Evolutionary conservation across 1,140 invertebrate species (phyloP), one percentile per base, ranked within the genome.

Genomic region (Apis florea): DNA sequence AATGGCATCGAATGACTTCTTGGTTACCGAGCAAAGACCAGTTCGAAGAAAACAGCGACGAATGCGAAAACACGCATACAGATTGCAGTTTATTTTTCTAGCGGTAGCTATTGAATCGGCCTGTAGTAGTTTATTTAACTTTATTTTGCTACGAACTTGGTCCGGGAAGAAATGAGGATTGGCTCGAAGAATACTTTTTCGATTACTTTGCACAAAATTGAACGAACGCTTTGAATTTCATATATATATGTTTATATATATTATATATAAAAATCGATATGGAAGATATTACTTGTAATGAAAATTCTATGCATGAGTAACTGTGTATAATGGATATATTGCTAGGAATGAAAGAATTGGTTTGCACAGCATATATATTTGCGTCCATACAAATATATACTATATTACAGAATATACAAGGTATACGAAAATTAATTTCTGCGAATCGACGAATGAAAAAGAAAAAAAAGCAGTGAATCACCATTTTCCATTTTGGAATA

Each of bases 61-160:
- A 89, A 56, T 97, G 97, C 91, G 96, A 97, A 84, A 89, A 93
- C 26, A 94, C 95, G 85, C 95, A 96, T 90, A 94, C 92, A 10
- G 93, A 94, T 73, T 96, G 95, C 68, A 80, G 77, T 49, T 84
- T 93, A 83, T 92, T 92, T 88, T 82, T 84, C 17, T 86, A 89
- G 77, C 53, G 6, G 12, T 63, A 66, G 53, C 51, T 74, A 71
- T 49, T 15, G 17, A 53, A 59, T 1, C 76, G n/a, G 5, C 3
- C n/a, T 49, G 17, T 1, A 40, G 59, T 26, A 17, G 56, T 61
- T 71, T 71, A 59, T 51, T 78, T 78, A 59, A 78, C 54, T 70
- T 59, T 70, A 71, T 61, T n/a, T 61, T 15, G 67, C 56, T 8
- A 56, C 19, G 49, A 53, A 24, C 24, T 71, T 12, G 13, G 10